Percentiles rank a stretch among this genome's conserved stretches.
Evolutionary conservation across 2,888 invertebrate genomes (phyloP).

Genomic region (Drosophila conformis): DNA sequence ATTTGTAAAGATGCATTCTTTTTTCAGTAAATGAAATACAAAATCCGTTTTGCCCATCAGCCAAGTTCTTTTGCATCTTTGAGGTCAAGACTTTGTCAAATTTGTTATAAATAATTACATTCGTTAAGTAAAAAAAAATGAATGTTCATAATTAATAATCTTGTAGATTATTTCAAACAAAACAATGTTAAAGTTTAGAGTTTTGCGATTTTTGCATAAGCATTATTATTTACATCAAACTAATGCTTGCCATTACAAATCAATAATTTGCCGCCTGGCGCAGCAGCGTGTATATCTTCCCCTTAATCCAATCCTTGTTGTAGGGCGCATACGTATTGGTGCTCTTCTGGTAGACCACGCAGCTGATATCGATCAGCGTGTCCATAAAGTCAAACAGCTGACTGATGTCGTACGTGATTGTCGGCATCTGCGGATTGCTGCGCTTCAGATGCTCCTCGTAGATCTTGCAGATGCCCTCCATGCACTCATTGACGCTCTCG

Average conservation of each 20-base stretch:
- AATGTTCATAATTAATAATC: not conserved
- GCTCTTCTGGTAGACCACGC: slow-evolving; percentile 97
- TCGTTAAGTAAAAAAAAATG: not conserved
- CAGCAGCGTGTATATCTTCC: slow-evolving; percentile 97
- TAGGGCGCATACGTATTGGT: slow-evolving; percentile 98
- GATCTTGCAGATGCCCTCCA: slow-evolving; percentile 99
- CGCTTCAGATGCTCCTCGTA: slow-evolving; percentile 99
- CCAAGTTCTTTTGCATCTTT: not conserved
- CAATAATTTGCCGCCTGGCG: slow-evolving; percentile 63
- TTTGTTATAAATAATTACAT: not conserved
- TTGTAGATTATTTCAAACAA: not conserved
- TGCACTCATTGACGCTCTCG: slow-evolving; percentile 98
- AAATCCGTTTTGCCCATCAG: not conserved
- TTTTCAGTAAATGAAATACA: not conserved
- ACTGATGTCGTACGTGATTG: slow-evolving; percentile 99
- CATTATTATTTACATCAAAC: not conserved
- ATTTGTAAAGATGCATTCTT: not conserved
- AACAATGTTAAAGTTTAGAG: not conserved
- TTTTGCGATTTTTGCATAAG: not conserved
- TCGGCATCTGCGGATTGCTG: slow-evolving; percentile 95
- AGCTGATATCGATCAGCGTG: slow-evolving; percentile 96
- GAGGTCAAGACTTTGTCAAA: not conserved
- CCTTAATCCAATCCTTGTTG: slow-evolving; percentile 99
- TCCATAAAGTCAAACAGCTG: slow-evolving; percentile 99
- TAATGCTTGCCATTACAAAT: not conserved